phyloP scores from a whole-genome alignment of 2,113 vertebrate genomes.

The Tapirus terrestris region DNA sequence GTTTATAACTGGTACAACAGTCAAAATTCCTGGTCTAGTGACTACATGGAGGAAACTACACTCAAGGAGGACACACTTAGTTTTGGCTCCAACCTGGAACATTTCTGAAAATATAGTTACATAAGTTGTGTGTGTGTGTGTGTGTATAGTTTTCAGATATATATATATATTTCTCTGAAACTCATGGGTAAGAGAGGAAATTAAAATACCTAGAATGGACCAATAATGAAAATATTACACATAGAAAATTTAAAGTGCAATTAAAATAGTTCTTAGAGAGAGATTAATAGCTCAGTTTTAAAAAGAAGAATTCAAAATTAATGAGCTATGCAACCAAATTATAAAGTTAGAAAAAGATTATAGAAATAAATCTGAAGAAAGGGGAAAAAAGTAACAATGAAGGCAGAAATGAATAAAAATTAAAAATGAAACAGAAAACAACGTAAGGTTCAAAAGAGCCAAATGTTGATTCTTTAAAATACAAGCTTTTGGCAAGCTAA shows the following conservation, averaged over 20 bases:
- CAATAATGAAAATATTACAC: background rate
- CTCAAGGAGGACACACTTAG: background rate
- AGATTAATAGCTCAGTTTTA: background rate
- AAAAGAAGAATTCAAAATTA: background rate
- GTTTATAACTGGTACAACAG: background rate
- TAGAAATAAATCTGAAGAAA: background rate
- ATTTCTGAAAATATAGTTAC: background rate
- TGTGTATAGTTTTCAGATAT: too few species aligned
- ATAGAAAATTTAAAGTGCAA: background rate
- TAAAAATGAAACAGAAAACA: background rate
- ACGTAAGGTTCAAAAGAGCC: background rate
- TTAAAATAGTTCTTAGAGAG: background rate
- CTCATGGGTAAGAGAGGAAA: background rate
- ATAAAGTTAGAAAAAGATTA: background rate
- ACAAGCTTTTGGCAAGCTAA: background rate
- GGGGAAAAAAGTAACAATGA: background rate
- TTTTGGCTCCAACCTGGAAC: background rate
- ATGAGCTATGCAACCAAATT: background rate
- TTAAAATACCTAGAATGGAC: background rate
- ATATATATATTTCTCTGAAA: background rate
- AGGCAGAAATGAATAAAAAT: background rate
- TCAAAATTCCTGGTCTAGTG: background rate
- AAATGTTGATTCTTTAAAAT: background rate
- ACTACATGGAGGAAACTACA: background rate
- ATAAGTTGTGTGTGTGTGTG: background rate